Base-by-base conservation (phyloP, 2,113 vertebrate genomes). In the Motacilla tschutschensis region DNA sequence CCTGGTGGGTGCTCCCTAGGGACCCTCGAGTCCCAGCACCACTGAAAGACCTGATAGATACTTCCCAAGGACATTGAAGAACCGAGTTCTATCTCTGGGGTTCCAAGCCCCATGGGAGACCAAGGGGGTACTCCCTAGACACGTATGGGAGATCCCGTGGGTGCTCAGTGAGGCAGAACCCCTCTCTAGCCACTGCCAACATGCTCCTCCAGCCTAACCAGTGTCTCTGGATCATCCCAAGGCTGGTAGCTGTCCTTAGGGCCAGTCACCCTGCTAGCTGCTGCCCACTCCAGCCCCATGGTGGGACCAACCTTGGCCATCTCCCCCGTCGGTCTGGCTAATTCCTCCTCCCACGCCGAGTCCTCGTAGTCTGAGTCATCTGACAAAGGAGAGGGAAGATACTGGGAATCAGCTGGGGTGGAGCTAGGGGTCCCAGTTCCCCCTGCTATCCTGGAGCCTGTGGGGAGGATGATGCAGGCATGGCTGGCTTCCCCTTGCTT, bases 311-410 rank as follows among this genome's bases (percentile, higher is more conserved):
- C 92, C 92, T 93, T 88, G 1, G 48, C 72, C 90, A 93, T 90
- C 25, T 75, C 17, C 25, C 6, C 48, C 1, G 3, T 2, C 0
- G 76, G 10, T 36, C n/a, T n/a, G 13, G 67, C 40, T 85, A 92
- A 21, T 44, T 85, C 90, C 67, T 87, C 80, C 40, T 79, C 76
- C 77, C 54, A 87, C 48, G 58, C 25, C 1, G 40, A 38, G 72
- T 92, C 92, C 58, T 92, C 90, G 3, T 88, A 93, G 87, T 93
- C 92, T 2, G 90, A 92, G 44, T 90, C 92, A 90, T 93, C 91
- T 91, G 89, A 33, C 38, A 92, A 78, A 80, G 79, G 9, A 26
- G 29, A 79, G n/a, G 47, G 82, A 83, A 89, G 76, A 72, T 13
- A 25, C 8, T 44, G 44, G 48, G 28, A 33, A 67, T 25, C 36